Base-by-base conservation (phyloP, 2,113 vertebrate species). In the Eubucco bourcierii region DNA sequence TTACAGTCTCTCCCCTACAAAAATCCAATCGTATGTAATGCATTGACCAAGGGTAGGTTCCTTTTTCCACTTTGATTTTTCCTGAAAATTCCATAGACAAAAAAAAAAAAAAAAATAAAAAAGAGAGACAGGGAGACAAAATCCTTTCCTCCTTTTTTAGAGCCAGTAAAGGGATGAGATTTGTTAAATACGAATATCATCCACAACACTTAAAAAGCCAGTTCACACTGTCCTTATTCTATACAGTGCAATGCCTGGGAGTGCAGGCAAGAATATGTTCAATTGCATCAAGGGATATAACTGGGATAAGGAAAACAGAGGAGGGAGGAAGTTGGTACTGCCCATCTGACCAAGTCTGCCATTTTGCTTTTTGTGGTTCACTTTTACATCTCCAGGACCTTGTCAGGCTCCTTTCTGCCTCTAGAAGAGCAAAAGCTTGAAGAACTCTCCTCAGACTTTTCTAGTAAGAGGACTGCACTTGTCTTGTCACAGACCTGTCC, bases 61-160 rank as follows among this genome's bases (percentile, higher is more conserved):
- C 59, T 82, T 64, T 58, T 91, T 64, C 82, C 41, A 73, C 19
- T 77, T 59, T 23, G 55, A 15, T 53, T 92, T 94, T 67, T 72
- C 61, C 55, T 74, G 53, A 50, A 93, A 95, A 94, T 73, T 91
- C 47, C 75, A 84, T 18, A 65, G 24, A 79, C 27, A 85, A 31
- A 77, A 85, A 87, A 91, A 86, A 82, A 64, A 20, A 82, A 64
- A 17, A n/a, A n/a, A n/a, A n/a, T n/a, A n/a, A n/a, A n/a, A n/a
- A n/a, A n/a, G n/a, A n/a, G n/a, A n/a, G n/a, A n/a, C n/a, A n/a
- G n/a, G n/a, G 20, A 77, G 46, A 92, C 24, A 93, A 84, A 84
- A 4, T 0, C 6, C 10, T 9, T 31, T 50, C 16, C 94, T 44
- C 82, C 23, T 81, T 80, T 93, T 80, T 87, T 52, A 70, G 47